Evolutionary conservation across 2,888 invertebrate species (phyloP).

Genomic region (Clunio marinus): DNA sequence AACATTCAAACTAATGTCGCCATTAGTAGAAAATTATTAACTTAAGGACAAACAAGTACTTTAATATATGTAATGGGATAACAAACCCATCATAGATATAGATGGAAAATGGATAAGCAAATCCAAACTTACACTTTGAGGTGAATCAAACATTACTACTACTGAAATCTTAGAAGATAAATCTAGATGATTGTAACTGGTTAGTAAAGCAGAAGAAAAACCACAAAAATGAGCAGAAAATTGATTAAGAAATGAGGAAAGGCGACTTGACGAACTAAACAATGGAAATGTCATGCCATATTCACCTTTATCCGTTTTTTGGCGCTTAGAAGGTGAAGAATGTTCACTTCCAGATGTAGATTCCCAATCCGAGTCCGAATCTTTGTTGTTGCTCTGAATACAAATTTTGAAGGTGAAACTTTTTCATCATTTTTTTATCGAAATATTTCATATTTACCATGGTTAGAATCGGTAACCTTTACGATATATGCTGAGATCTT

Average conservation of each 20-base stretch:
- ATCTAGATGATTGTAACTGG: slow-evolving; percentile 2
- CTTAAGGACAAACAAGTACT: too few species aligned
- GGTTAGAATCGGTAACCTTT: background rate
- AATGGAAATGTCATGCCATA: background rate
- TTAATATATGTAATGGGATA: too few species aligned
- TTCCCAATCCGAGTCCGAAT: slow-evolving; percentile 29
- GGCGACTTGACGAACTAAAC: slow-evolving; percentile 25
- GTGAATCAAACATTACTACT: background rate
- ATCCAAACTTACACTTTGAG: background rate
- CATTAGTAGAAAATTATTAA: too few species aligned
- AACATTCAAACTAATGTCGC: too few species aligned
- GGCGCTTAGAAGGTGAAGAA: slow-evolving; percentile 40
- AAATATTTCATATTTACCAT: background rate
- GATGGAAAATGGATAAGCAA: background rate
- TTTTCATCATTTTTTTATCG: background rate
- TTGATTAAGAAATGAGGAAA: slow-evolving; percentile 20
- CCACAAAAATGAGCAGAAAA: background rate
- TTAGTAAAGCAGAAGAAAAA: background rate
- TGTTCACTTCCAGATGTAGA: slow-evolving; percentile 25
- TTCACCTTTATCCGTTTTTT: slow-evolving; percentile 41
- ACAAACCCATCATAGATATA: background rate
- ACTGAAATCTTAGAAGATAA: background rate
- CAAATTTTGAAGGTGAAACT: slow-evolving; percentile 8
- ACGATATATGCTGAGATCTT: background rate
- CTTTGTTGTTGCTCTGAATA: slow-evolving; percentile 35